A percentile compares a stretch with the other conserved stretches of the same genome.
Conservation (phyloP, 64 coral and sea anemone species). For the Actinia equina region DNA sequence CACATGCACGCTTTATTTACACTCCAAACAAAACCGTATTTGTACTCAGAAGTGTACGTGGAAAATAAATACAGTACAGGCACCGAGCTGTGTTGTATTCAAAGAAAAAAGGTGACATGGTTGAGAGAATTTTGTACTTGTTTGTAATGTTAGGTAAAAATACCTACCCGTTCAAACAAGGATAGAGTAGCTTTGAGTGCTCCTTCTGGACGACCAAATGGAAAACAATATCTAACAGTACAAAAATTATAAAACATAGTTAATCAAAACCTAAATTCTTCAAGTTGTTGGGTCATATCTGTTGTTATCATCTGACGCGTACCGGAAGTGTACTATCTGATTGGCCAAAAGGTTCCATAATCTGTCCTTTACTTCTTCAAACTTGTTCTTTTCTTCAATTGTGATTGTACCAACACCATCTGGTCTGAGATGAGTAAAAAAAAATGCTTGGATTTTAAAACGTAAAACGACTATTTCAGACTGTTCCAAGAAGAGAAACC, state of each 20-base stretch:
- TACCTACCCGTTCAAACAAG: constrained; percentile 94
- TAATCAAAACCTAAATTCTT: background rate
- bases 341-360: constrained; percentile 87
- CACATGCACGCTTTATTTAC: too few relatives aligned
- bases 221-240: constrained; percentile 86
- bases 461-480: background rate
- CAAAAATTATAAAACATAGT: background rate
- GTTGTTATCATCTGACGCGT: background rate
- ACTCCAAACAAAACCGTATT: too few relatives aligned
- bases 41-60: too few relatives aligned
- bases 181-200: constrained; percentile 93
- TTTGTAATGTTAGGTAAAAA: too few relatives aligned
- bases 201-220: constrained; percentile 96
- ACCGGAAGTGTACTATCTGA: constrained; percentile 94
- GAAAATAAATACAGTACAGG: too few relatives aligned
- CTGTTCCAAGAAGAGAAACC: background rate
- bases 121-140: too few relatives aligned
- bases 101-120: too few relatives aligned
- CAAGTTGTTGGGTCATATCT: background rate
- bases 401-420: constrained; percentile 98
- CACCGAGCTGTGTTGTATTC: too few relatives aligned
- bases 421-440: constrained; percentile 49
- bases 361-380: constrained; percentile 94
- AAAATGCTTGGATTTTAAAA: background rate
- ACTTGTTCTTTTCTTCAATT: constrained; percentile 73